Evolutionary conservation across 2,113 vertebrate genomes (phyloP), one percentile per base, ranked within the genome.

Genomic region (Vombatus ursinus): DNA sequence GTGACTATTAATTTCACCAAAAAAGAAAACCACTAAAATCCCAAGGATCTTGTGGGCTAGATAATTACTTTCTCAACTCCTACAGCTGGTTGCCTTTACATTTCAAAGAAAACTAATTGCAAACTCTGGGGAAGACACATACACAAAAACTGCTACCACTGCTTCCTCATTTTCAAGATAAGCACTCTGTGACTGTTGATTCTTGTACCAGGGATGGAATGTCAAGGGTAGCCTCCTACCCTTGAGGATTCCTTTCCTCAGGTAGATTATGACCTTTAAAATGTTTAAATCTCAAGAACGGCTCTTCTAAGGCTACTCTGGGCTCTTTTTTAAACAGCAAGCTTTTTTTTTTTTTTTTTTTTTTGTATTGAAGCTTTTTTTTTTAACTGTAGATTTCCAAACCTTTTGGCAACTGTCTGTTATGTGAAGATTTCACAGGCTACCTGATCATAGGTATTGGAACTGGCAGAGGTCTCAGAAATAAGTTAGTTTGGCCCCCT

Each of bases 21-120:
- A 92, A 92, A 84, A 84, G 68, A 92, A 93, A 53, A 93, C 25
- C 48, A 44, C 51, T 49, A 53, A 89, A 89, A 94, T 57, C 23
- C 31, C 48, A 57, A 61, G 90, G 68, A 84, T 84, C 68, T 84
- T 84, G 68, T 84, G 37, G 68, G 16, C 57, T 94, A 50, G 53
- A 94, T 91, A 50, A 90, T 54, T 91, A 47, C 68, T 84, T 84
- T 84, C 68, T 84, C 68, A 90, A 90, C 89, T 84, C 68, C 68
- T 91, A 94, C 53, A 61, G 89, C 48, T 94, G 50, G 68, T 44
- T 84, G 57, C 24, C 48, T 50, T 61, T 50, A 51, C 48, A 91
- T 91, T 91, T 91, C 77, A 94, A 25, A 91, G 50, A 51, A 84
- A 54, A 84, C 47, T 91, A 77, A 68, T 68, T 92, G 52, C 52